Conservation (phyloP, 2,888 invertebrate species). For the Dione vanillae region DNA sequence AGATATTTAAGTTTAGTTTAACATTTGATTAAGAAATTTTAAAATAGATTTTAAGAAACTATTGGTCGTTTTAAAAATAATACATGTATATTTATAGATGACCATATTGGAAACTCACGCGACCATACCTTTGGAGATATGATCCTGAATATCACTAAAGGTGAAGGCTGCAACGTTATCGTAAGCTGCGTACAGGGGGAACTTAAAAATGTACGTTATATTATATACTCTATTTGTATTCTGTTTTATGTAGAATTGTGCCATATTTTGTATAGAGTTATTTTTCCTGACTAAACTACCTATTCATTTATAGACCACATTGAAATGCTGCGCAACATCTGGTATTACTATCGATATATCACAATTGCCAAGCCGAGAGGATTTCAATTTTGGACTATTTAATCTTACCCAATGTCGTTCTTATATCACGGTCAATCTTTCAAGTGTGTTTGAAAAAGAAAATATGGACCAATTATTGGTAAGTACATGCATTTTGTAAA, state of each 20-base stretch:
- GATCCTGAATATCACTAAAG: constrained; percentile 50
- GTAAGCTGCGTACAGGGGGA: constrained; percentile 57
- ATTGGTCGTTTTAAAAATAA: too few relatives aligned
- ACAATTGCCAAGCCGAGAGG: constrained; percentile 52
- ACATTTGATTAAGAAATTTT: too few relatives aligned
- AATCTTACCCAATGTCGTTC: constrained; percentile 45
- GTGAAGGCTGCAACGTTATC: constrained; percentile 56
- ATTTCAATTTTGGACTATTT: constrained; percentile 54
- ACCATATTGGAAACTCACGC: constrained; percentile 63
- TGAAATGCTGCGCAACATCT: constrained; percentile 47
- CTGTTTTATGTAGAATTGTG: too few relatives aligned
- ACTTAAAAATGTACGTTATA: constrained; percentile 59
- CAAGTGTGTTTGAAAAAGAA: constrained; percentile 26
- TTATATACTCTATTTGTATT: too few relatives aligned
- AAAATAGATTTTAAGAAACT: too few relatives aligned
- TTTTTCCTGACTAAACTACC: too few relatives aligned
- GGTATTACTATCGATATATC: constrained; percentile 54
- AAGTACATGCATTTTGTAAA: neutral
- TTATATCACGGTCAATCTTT: constrained; percentile 44
- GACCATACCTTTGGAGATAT: constrained; percentile 56
- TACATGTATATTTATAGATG: constrained; percentile 53
- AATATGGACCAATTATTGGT: constrained; percentile 24
- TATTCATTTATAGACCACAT: constrained; percentile 50
- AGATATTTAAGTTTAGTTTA: too few relatives aligned
- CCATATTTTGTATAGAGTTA: too few relatives aligned